These are phyloP conservation scores for Acinonyx jubatus DNA, from an alignment of 2,113 vertebrate genomes.

Conservation along the genomic window DNA sequence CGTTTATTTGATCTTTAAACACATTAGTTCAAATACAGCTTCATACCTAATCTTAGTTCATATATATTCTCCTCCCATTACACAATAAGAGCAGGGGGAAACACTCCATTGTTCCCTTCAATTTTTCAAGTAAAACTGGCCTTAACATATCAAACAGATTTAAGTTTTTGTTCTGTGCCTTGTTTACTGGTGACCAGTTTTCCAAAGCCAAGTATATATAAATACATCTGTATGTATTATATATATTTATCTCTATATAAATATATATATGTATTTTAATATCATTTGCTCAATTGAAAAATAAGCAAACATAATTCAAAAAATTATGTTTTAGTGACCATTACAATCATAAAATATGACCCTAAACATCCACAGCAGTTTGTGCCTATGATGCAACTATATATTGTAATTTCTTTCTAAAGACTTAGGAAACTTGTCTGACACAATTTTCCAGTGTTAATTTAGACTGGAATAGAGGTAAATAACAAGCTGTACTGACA, in stretches of 20 bases:
- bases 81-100: not conserved
- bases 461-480: not conserved
- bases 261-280: too few species aligned
- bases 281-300: not conserved
- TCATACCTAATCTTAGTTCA: not conserved
- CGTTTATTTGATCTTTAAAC: not conserved
- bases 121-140: not conserved
- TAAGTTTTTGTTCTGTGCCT: not conserved
- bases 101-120: fast-evolving
- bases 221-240: too few species aligned
- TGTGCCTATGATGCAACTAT: not conserved
- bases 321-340: not conserved
- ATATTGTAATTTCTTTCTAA: not conserved
- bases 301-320: not conserved
- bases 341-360: not conserved
- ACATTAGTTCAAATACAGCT: not conserved
- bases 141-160: not conserved
- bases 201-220: not conserved
- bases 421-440: not conserved
- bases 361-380: not conserved
- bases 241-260: too few species aligned
- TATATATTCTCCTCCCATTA: not conserved
- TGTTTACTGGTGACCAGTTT: not conserved
- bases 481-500: not conserved
- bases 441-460: not conserved